These are phyloP conservation scores for Pissodes strobi DNA, from an alignment of 1,140 invertebrate genomes.

Conservation along the genomic window DNA sequence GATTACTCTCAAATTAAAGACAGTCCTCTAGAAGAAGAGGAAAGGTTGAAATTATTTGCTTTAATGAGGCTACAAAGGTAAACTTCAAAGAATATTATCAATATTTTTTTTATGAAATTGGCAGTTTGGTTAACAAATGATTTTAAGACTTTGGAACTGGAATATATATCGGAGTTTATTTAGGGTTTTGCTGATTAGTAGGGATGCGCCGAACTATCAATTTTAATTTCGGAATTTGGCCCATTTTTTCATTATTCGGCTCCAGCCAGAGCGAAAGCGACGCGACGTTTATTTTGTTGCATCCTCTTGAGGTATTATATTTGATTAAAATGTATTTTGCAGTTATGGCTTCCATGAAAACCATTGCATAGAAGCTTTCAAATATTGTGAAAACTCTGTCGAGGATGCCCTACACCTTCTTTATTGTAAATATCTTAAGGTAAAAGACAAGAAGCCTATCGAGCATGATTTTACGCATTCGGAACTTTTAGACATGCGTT, in stretches of 20 bases:
- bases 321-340: conserved; percentile 38
- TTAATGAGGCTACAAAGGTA: conserved; percentile 70
- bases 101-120: too few relatives aligned
- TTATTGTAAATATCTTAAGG: conserved; percentile 69
- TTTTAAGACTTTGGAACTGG: too few relatives aligned
- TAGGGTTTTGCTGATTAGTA: too few relatives aligned
- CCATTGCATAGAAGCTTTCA: conserved; percentile 75
- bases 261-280: too few relatives aligned
- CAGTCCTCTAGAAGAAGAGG: conserved; percentile 59
- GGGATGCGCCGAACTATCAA: too few relatives aligned
- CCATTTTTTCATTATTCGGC: too few relatives aligned
- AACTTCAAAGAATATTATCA: too few relatives aligned
- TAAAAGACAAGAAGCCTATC: conserved; percentile 50
- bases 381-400: conserved; percentile 64
- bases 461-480: conserved; percentile 55
- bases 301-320: too few relatives aligned
- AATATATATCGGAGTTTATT: too few relatives aligned
- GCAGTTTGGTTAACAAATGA: too few relatives aligned
- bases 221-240: too few relatives aligned
- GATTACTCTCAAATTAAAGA: conserved; percentile 65
- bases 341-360: conserved; percentile 71
- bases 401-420: conserved; percentile 70
- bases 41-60: conserved; percentile 69
- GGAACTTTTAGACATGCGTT: conserved; percentile 66
- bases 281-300: too few relatives aligned